Base-by-base conservation (phyloP, 2,113 vertebrate genomes). In the Perognathus longimembris region DNA sequence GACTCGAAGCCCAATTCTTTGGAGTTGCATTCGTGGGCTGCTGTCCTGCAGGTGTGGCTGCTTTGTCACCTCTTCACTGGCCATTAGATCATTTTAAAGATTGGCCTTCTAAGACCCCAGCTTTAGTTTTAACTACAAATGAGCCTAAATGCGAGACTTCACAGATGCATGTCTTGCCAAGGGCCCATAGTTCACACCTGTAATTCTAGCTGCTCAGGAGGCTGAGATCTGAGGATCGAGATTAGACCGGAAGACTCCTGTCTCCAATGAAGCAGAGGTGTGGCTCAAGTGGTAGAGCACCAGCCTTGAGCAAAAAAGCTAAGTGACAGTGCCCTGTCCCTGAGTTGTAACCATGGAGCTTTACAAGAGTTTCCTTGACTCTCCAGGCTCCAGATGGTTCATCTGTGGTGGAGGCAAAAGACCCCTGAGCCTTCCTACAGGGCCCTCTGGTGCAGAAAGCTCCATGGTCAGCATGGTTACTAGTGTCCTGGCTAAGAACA, bases 21-120 rank as follows among this genome's bases (percentile, higher is more conserved):
- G 91, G 94, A 38, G 50, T 2, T 71, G 82, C 67, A 81, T 87
- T 77, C 12, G 36, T 89, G 67, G 82, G 88, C 71, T 91, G 76
- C 78, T 85, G 93, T 88, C 91, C 88, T 0, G 5, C 63, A 94
- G 85, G 32, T 86, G 84, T 73, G 95, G 64, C 66, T 87, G 50
- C 77, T 85, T 76, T 28, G 32, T 36, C 82, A 92, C 73, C 80
- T 88, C 54, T 32, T 84, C 92, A 81, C 2, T 87, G 85, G 21
- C 63, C 61, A 57, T 90, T 93, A 93, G 74, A 85, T 85, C 40
- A 18, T 18, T 81, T 93, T 93, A 75, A 24, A 85, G 24, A 93
- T n/a, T 81, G 70, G 5, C 32, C 15, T 50, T 36, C 50, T 70
- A n/a, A 36, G 26, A 85, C 61, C 34, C 34, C 67, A 22, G 17